Percentiles rank a stretch among this genome's conserved stretches.
These are phyloP conservation scores for Apis mellifera DNA, from an alignment of 1,140 invertebrate species.

Conservation along the genomic window DNA sequence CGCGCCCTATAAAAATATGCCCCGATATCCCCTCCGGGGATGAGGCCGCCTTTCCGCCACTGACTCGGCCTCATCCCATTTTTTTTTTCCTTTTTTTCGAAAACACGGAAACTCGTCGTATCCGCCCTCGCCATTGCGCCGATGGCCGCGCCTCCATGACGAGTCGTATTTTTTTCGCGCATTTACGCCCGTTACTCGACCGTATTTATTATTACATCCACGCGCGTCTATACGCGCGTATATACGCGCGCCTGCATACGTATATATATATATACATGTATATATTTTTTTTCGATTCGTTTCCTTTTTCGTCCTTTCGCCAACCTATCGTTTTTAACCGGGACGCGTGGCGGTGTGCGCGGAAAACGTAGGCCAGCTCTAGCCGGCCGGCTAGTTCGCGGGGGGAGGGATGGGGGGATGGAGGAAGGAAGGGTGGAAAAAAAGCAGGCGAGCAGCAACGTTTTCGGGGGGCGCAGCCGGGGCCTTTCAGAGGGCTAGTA, in stretches of 20 bases:
- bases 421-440: conserved; percentile 26
- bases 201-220: conserved; percentile 54
- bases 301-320: conserved; percentile 24
- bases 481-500: conserved; percentile 57
- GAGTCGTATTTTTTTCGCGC: conserved; percentile 54
- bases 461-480: conserved; percentile 52
- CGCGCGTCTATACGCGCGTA: too few species aligned
- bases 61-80: conserved; percentile 38
- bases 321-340: conserved; percentile 63
- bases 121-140: conserved; percentile 27
- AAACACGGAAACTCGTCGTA: conserved; percentile 37
- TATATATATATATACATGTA: too few species aligned
- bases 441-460: conserved; percentile 61
- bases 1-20: conserved; percentile 53
- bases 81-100: conserved; percentile 27
- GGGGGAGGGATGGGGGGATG: background rate
- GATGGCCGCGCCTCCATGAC: conserved; percentile 4
- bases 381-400: background rate
- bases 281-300: background rate
- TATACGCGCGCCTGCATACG: too few species aligned
- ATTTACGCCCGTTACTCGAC: conserved; percentile 54
- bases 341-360: conserved; percentile 25
- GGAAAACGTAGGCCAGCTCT: background rate
- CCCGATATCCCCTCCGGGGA: background rate
- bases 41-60: conserved; percentile 19